A percentile compares a stretch with the other conserved stretches of the same genome.
These are phyloP conservation scores for Panorpa germanica DNA, from an alignment of 2,888 invertebrate species.

Conservation along the genomic window DNA sequence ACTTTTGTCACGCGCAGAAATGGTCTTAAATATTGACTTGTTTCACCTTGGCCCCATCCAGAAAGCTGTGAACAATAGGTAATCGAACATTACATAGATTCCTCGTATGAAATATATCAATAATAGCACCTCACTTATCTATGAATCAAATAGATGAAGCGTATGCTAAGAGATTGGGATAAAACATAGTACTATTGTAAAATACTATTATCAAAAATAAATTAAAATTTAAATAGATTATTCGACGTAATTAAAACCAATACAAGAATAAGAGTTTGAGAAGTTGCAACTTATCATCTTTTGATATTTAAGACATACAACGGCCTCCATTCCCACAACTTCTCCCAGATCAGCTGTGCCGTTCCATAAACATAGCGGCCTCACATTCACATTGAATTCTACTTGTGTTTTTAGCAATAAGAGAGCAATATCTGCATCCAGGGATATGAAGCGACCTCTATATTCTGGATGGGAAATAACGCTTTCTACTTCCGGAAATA, in stretches of 20 bases:
- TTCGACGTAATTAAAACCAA: no score
- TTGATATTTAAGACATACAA: conserved; percentile 17
- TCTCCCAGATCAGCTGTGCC: conserved; percentile 21
- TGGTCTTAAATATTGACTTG: conserved; percentile 24
- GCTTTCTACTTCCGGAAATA: no score
- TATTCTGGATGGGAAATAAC: no score
- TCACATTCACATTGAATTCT: conserved; percentile 28
- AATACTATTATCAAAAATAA: no score
- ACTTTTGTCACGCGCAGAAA: conserved; percentile 31
- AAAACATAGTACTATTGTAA: no score
- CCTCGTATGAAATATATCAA: not conserved
- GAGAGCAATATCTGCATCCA: conserved; percentile 34
- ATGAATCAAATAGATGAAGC: no score
- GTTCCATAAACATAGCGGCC: conserved; percentile 38
- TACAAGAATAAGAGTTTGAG: no score
- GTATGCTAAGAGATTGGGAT: no score
- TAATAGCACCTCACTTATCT: no score
- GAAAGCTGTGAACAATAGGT: conserved; percentile 26
- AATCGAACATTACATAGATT: conserved; percentile 8
- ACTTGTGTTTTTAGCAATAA: conserved; percentile 28
- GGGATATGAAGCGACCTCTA: no score
- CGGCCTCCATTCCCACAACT: conserved; percentile 25
- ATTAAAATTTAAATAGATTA: no score
- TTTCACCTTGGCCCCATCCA: conserved; percentile 37
- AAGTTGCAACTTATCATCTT: no score